Evolutionary conservation across 1,140 invertebrate species (phyloP), one percentile per base, ranked within the genome.

Genomic region (Ylistrum balloti): DNA sequence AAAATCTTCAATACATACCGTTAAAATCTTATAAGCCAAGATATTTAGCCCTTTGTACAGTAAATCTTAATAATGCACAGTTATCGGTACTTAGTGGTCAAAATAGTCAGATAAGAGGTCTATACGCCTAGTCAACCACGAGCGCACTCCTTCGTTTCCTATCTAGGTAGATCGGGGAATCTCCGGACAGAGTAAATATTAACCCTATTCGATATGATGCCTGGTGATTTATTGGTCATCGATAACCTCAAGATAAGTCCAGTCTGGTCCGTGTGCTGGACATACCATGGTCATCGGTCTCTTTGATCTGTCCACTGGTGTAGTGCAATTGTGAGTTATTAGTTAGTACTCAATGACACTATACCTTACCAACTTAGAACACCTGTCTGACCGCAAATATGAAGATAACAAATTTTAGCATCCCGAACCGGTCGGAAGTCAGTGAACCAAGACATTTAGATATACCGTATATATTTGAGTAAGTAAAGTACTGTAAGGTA

Each of bases 31-130:
- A n/a, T 74, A 74, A 74, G 17, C 56, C 20, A 74, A 74, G n/a
- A 74, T 74, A 74, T 74, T n/a, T 74, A 1, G 22, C 56, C 56
- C 28, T 74, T 74, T 74, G 56, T 74, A 74, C 28, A 74, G 28
- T 74, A 74, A 74, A 74, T 74, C 56, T 74, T 74, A 74, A 74
- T 74, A 74, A 74, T 74, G 56, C 56, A 74, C 56, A n/a, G 56
- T 17, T 74, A 74, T 74, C 56, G n/a, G 56, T 74, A 74, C 56
- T 74, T 74, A 74, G n/a, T 17, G 56, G 56, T 74, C 56, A 74
- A n/a, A 74, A 74, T 74, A 17, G 56, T n/a, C 56, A 28, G 56
- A 74, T 74, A 74, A n/a, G 22, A 74, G 3, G 56, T 74, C 1
- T 28, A 74, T 74, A 74, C 56, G 28, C 56, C 22, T 7, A 74